Evolutionary conservation across 2,113 vertebrate species (phyloP).

Genomic region (Heliornis fulica): DNA sequence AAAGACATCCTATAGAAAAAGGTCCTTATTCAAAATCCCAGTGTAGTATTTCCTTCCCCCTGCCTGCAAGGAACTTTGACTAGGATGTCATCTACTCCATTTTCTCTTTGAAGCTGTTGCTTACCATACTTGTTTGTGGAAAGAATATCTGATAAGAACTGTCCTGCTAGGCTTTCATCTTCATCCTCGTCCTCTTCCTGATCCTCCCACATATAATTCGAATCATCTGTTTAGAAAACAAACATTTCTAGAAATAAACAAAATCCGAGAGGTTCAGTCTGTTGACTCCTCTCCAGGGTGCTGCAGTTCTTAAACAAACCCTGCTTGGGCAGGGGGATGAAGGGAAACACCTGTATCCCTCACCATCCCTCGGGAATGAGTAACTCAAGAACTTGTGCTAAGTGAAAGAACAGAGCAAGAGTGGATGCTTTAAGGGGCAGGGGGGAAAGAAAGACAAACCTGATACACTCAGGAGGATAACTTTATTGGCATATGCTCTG

Average conservation of each 20-base stretch:
- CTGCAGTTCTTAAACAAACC: neutral
- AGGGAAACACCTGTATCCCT: neutral
- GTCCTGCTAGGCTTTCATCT: constrained; percentile 89
- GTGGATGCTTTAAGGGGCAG: accelerated
- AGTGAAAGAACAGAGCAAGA: neutral
- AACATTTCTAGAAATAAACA: neutral
- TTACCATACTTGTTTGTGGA: constrained; percentile 95
- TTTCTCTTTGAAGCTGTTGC: neutral
- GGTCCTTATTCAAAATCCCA: neutral
- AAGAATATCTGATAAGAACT: constrained; percentile 94
- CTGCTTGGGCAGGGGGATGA: neutral
- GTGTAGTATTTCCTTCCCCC: neutral
- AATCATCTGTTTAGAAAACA: constrained; percentile 75
- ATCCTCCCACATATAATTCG: constrained; percentile 96
- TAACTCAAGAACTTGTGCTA: neutral
- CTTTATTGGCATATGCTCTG: neutral
- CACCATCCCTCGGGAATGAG: neutral
- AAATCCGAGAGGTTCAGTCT: neutral
- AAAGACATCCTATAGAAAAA: neutral
- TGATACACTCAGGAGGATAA: neutral
- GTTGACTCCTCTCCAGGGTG: accelerated
- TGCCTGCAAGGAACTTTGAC: neutral
- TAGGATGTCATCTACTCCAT: neutral
- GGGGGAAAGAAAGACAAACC: neutral
- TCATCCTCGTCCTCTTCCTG: constrained; percentile 87